A percentile compares a stretch with the other conserved stretches of the same genome.
phyloP scores from a whole-genome alignment of 2,888 invertebrate species.

The Sesia bembeciformis region DNA sequence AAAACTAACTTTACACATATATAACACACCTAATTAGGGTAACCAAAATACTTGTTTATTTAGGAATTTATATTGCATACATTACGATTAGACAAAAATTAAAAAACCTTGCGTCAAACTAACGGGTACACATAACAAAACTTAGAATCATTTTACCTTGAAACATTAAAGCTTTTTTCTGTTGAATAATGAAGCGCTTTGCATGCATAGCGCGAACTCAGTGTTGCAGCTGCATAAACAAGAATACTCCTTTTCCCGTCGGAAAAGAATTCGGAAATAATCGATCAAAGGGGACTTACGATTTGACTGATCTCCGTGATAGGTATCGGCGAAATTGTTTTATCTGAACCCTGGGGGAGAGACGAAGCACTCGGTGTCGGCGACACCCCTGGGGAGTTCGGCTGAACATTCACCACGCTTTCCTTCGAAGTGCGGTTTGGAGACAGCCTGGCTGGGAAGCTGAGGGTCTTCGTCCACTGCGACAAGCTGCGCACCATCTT shows the following conservation, averaged over 20 bases:
- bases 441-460: slow-evolving; percentile 89
- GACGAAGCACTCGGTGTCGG: slow-evolving; percentile 77
- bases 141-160: background rate
- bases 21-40: no score
- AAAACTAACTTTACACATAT: no score
- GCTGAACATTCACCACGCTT: slow-evolving; percentile 75
- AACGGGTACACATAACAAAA: no score
- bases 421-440: slow-evolving; percentile 87
- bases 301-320: slow-evolving; percentile 81
- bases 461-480: slow-evolving; percentile 93
- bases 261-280: background rate
- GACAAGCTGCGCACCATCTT: slow-evolving; percentile 91
- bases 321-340: slow-evolving; percentile 73
- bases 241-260: slow-evolving; percentile 5
- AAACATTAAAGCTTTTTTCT: background rate
- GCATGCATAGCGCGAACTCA: slow-evolving; percentile 28
- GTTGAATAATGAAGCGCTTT: slow-evolving; percentile 29
- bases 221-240: slow-evolving; percentile 9
- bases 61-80: no score
- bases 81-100: no score
- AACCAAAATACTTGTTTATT: no score
- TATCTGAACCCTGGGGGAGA: slow-evolving; percentile 72
- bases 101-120: no score
- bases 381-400: slow-evolving; percentile 71
- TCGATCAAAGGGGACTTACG: slow-evolving; percentile 57